Evolutionary conservation across 2,888 invertebrate genomes (phyloP).

Genomic region (Drosophila melanosoma): DNA sequence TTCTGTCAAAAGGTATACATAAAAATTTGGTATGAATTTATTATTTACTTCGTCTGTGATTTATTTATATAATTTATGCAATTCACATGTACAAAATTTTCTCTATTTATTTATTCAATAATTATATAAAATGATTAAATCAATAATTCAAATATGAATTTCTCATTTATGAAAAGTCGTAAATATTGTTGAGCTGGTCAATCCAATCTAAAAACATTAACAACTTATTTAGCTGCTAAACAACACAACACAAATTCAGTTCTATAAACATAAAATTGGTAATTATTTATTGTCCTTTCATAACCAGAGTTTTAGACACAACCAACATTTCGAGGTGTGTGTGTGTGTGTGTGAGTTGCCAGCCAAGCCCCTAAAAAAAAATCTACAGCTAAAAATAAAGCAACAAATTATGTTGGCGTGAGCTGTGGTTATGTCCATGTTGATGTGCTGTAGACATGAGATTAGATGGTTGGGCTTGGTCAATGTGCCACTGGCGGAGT

Average conservation of each 20-base stretch:
- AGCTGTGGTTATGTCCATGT: slow-evolving; percentile 47
- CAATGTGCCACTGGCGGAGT: slow-evolving; percentile 12
- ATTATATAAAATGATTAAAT: not conserved
- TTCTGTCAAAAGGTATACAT: not conserved
- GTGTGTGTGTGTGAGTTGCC: slow-evolving; percentile 44
- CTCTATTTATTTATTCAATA: not conserved
- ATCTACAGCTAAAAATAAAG: slow-evolving; percentile 20
- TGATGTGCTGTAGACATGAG: slow-evolving; percentile 62
- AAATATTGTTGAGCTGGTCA: not conserved
- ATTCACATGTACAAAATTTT: not conserved
- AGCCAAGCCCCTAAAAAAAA: slow-evolving; percentile 52
- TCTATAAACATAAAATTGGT: not conserved
- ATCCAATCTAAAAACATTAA: not conserved
- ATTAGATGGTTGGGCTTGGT: slow-evolving; percentile 39
- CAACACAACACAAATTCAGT: not conserved
- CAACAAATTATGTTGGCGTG: slow-evolving; percentile 66
- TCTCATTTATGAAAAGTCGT: not conserved
- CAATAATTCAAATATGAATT: not conserved
- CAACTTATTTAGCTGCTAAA: slow-evolving; percentile 19
- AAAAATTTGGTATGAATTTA: slow-evolving; percentile 1
- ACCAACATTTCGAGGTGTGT: slow-evolving; percentile 48
- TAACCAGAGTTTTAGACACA: slow-evolving; percentile 2
- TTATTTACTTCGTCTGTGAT: not conserved
- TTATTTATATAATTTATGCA: not conserved
- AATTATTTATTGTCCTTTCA: slow-evolving; percentile 33